Conservation (phyloP, 2,113 vertebrate species). For the Rattus norvegicus region DNA sequence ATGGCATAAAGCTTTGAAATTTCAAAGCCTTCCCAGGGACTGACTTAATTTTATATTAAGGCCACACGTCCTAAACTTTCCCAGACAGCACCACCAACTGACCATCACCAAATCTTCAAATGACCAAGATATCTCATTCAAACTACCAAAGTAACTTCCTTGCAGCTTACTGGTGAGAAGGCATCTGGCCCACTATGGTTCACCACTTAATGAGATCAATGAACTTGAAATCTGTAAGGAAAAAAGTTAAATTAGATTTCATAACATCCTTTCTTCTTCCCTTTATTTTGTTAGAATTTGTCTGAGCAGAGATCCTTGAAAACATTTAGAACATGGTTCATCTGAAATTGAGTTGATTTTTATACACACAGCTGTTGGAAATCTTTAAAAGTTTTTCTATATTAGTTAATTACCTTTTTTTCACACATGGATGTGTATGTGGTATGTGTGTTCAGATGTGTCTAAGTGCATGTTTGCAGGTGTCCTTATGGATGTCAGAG, state of each 20-base stretch:
- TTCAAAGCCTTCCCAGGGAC: not conserved
- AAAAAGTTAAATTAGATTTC: not conserved
- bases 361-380: not conserved
- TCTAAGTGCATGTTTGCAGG: not conserved
- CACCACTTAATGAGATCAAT: not conserved
- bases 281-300: not conserved
- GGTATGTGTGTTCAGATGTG: not conserved
- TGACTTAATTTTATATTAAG: not conserved
- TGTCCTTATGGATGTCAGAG: not conserved
- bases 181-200: too few relatives aligned
- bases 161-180: not conserved
- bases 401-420: not conserved
- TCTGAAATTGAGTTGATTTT: not conserved
- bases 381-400: not conserved
- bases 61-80: not conserved
- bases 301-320: not conserved
- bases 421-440: too few relatives aligned
- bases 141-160: not conserved
- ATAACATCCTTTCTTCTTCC: not conserved
- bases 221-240: not conserved
- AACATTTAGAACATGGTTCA: not conserved
- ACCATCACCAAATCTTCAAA: not conserved
- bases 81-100: not conserved
- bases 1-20: not conserved
- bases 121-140: too few relatives aligned